phyloP scores from a whole-genome alignment of 2,113 vertebrate species.

The Melierax canorus region DNA sequence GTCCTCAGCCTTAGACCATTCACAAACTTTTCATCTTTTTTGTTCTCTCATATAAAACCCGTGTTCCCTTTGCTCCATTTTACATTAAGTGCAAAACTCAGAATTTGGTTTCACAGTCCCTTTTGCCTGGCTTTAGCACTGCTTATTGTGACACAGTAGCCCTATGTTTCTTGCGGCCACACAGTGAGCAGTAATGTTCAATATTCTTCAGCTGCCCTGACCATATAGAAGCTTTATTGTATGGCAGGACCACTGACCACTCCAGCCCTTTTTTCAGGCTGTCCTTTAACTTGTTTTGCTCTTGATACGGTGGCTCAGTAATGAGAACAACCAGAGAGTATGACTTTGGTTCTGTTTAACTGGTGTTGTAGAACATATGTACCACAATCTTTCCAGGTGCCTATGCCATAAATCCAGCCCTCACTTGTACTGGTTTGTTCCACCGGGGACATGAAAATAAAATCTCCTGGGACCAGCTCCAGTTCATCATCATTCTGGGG shows the following conservation, averaged over 20 bases:
- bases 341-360: no score
- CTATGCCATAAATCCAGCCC: constrained; percentile 95
- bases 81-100: background rate
- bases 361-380: no score
- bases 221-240: background rate
- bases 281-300: background rate
- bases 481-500: constrained; percentile 97
- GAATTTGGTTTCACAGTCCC: background rate
- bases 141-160: background rate
- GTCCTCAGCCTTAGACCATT: background rate
- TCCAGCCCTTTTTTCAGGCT: background rate
- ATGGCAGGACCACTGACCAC: background rate
- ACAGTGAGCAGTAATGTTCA: background rate
- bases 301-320: background rate
- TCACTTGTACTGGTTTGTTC: constrained; percentile 93
- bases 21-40: background rate
- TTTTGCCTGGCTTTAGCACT: background rate
- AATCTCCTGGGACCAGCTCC: constrained; percentile 90
- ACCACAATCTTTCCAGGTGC: no score
- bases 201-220: background rate
- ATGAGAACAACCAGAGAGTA: background rate
- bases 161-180: background rate
- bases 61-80: background rate
- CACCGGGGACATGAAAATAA: constrained; percentile 92
- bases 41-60: background rate